Conservation (phyloP, 1,140 invertebrate species). For the Coptotermes formosanus region DNA sequence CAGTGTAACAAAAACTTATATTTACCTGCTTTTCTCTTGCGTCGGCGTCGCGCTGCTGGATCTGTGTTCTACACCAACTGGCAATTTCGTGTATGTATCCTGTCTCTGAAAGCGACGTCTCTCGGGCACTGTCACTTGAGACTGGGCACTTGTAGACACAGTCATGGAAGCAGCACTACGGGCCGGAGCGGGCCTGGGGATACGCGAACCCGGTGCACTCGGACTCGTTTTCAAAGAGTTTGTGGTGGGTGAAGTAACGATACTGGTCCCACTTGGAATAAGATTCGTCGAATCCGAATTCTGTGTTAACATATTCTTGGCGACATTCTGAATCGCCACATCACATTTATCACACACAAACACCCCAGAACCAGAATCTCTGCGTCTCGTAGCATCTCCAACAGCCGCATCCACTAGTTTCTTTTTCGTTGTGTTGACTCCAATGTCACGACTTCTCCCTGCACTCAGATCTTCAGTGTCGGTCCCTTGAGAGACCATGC, state of each 20-base stretch:
- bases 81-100: conserved; percentile 40
- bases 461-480: neutral
- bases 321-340: conserved; percentile 56
- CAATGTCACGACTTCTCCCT: conserved; percentile 41
- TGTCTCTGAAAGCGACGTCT: conserved; percentile 34
- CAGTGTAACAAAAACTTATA: neutral
- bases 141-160: no score
- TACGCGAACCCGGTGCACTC: neutral
- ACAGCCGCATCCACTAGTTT: conserved; percentile 54
- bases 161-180: no score
- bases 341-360: conserved; percentile 67
- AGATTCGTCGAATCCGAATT: neutral
- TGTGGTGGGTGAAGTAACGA: neutral
- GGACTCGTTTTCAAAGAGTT: neutral
- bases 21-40: neutral
- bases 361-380: neutral
- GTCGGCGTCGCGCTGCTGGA: neutral
- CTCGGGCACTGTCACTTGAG: conserved; percentile 25
- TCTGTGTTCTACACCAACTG: neutral
- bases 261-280: neutral
- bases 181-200: neutral
- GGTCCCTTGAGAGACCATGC: neutral
- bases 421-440: conserved; percentile 51
- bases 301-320: conserved; percentile 49
- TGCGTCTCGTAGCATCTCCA: conserved; percentile 48